Base-by-base conservation (phyloP, 1,140 invertebrate species). In the Apocrypta bakeri region DNA sequence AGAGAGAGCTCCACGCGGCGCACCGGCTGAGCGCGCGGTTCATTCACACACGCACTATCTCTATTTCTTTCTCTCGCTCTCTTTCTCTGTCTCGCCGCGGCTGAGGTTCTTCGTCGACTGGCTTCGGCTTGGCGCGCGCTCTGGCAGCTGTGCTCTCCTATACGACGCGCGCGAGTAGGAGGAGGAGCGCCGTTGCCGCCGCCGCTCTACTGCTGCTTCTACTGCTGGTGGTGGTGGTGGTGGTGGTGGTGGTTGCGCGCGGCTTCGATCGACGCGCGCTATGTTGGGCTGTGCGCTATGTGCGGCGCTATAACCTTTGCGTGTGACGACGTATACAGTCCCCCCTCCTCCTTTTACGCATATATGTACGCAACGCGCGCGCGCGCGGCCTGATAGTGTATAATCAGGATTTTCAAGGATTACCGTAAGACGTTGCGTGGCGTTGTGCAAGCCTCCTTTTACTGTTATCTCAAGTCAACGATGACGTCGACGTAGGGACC, bases 21-120 rank as follows among this genome's bases (percentile, higher is more conserved):
- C 4, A 17, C 48, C 21, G 48, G 48, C 48, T n/a, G 48, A 56
- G 17, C 48, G 48, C 48, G 48, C 48, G 48, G 48, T 56, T 56
- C 48, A n/a, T 56, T 56, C 48, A 56, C 48, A 56, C 48, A n/a
- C 48, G 14, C 2, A 56, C 48, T 2, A 2, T 21, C 48, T 6
- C 48, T 56, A 2, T 2, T 21, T 56, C 48, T 56, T 21, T 56
- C 14, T n/a, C n/a, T n/a, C 48, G 21, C 21, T 56, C 48, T 56
- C 48, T 21, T 21, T 56, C 48, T 7, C 40, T 24, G 25, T 12
- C 9, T 29, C 17, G 24, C 25, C 40, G 24, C 72, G 40, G 42
- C 68, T 71, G 68, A 71, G 68, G 68, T 71, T 71, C 29, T 14
- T 31, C 21, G 68, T 71, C 68, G 31, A 71, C 68, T 71, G 29